phyloP scores from a whole-genome alignment of 2,113 vertebrate species.

The Trogon surrucura region DNA sequence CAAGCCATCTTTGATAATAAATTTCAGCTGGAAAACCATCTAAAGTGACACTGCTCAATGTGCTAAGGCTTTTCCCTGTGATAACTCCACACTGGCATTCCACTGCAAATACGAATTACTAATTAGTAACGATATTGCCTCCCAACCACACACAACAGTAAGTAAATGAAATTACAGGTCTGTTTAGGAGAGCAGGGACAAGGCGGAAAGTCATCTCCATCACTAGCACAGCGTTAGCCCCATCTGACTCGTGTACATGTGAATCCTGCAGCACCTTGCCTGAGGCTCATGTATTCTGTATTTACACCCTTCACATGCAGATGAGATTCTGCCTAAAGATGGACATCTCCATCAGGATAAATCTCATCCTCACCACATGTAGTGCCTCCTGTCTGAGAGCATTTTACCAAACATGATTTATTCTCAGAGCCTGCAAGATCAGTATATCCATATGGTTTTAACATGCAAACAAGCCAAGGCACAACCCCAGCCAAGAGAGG shows the following conservation, averaged over 20 bases:
- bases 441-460: background rate
- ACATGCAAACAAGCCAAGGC: background rate
- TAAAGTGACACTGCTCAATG: background rate
- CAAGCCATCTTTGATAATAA: background rate
- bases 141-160: background rate
- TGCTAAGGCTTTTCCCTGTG: background rate
- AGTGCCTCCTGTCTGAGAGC: background rate
- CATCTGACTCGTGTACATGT: background rate
- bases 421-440: background rate
- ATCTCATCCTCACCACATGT: background rate
- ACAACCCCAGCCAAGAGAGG: background rate
- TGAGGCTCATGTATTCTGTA: background rate
- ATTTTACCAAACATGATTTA: background rate
- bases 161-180: conserved; percentile 10
- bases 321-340: background rate
- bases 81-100: background rate
- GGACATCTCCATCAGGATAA: background rate
- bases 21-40: background rate
- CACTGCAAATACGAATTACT: conserved; percentile 18
- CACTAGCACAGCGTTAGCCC: background rate
- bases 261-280: background rate
- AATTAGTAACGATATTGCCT: background rate
- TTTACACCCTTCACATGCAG: background rate
- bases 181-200: background rate
- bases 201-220: background rate